These are phyloP conservation scores for Corythaeola cristata DNA, from an alignment of 2,113 vertebrate genomes.

Conservation along the genomic window DNA sequence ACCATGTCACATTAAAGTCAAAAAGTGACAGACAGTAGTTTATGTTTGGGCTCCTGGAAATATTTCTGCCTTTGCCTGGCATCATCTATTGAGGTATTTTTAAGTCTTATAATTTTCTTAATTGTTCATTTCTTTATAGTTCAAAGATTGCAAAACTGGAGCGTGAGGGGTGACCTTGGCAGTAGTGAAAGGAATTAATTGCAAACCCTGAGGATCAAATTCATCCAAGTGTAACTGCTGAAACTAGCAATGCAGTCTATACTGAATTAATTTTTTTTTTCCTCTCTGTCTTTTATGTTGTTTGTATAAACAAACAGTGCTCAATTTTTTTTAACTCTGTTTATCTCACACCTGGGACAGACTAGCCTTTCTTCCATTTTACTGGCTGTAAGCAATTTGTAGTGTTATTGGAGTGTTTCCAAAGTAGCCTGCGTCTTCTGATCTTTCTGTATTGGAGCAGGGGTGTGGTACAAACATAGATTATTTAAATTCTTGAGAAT, in stretches of 20 bases:
- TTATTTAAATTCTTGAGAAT: background rate
- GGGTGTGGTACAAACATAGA: background rate
- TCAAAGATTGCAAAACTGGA: background rate
- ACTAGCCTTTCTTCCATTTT: background rate
- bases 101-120: fast-evolving
- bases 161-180: background rate
- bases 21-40: background rate
- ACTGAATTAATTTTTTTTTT: background rate
- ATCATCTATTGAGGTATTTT: background rate
- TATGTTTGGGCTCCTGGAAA: background rate
- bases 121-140: background rate
- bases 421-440: background rate
- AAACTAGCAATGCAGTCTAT: background rate
- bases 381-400: constrained; percentile 30
- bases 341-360: constrained; percentile 6
- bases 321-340: background rate
- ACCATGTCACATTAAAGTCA: background rate
- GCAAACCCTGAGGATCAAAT: background rate
- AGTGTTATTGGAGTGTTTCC: background rate
- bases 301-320: constrained; percentile 18
- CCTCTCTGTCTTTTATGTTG: background rate
- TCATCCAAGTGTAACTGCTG: background rate
- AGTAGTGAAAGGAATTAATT: background rate
- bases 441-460: background rate
- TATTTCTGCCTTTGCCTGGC: background rate